These are phyloP conservation scores for Steinernema feltiae DNA, from an alignment of 1,140 invertebrate genomes.

Conservation along the genomic window DNA sequence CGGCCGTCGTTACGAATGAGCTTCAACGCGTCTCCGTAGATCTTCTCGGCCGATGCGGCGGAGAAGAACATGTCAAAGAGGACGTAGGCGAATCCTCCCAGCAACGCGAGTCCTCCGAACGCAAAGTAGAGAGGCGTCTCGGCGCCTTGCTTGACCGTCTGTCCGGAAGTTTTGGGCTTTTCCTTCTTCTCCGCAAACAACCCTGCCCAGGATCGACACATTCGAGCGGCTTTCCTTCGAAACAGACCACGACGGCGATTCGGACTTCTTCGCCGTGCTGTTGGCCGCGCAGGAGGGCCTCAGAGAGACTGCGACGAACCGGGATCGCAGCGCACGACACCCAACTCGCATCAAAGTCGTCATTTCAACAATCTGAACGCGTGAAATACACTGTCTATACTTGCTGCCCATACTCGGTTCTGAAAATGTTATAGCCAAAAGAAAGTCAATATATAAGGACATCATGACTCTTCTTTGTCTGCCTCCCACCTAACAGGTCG, in stretches of 20 bases:
- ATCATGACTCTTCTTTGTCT: too few species aligned
- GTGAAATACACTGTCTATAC: too few species aligned
- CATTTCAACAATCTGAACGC: neutral
- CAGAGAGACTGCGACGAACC: neutral
- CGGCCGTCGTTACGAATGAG: conserved; percentile 44
- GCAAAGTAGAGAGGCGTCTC: conserved; percentile 50
- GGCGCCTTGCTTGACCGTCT: conserved; percentile 43
- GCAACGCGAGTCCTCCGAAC: conserved; percentile 22
- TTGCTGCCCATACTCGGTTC: too few species aligned
- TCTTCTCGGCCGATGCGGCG: conserved; percentile 44
- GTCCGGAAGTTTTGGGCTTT: conserved; percentile 45
- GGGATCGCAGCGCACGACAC: neutral
- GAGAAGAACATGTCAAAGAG: conserved; percentile 47
- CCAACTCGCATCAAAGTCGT: neutral
- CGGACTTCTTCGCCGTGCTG: neutral
- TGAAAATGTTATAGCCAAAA: too few species aligned
- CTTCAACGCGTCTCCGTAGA: conserved; percentile 48
- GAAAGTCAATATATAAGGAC: too few species aligned
- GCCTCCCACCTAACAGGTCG: too few species aligned
- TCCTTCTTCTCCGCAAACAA: conserved; percentile 42
- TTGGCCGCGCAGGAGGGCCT: neutral
- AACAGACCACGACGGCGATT: neutral
- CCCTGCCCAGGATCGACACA: conserved; percentile 16
- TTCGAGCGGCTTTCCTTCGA: neutral
- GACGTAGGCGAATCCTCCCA: conserved; percentile 47